These are phyloP conservation scores for Peucedramus taeniatus DNA, from an alignment of 2,113 vertebrate genomes.

Conservation along the genomic window DNA sequence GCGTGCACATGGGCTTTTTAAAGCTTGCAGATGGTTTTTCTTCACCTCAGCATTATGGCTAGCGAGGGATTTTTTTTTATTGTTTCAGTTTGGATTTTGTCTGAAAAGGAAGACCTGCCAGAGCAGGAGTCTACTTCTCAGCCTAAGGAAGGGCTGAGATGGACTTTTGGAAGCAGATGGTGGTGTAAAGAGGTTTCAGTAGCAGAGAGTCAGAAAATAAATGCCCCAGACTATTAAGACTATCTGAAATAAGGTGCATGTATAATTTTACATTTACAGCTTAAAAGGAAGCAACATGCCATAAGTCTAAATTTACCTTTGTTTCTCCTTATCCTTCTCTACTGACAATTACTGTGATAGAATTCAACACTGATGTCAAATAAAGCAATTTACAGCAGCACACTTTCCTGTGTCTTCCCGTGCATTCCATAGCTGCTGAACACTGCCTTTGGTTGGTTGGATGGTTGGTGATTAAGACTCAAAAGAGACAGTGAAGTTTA, in stretches of 20 bases:
- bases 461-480: neutral
- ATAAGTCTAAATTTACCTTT: neutral
- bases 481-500: neutral
- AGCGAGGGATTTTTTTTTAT: neutral
- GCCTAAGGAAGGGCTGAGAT: neutral
- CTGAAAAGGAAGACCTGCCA: neutral
- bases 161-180: neutral
- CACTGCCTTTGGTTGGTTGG: neutral
- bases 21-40: conserved; percentile 49
- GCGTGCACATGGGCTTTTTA: neutral
- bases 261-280: neutral
- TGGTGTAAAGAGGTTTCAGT: neutral
- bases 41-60: neutral
- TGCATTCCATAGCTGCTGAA: neutral
- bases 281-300: neutral
- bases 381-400: neutral
- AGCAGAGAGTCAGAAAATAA: neutral
- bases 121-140: neutral
- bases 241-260: neutral
- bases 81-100: neutral
- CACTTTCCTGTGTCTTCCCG: neutral
- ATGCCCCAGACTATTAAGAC: neutral
- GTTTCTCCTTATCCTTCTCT: neutral
- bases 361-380: neutral
- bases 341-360: neutral